Percentiles rank a stretch among this genome's conserved stretches.
Evolutionary conservation across 2,888 invertebrate genomes (phyloP).

Genomic region (Lottia gigantea): DNA sequence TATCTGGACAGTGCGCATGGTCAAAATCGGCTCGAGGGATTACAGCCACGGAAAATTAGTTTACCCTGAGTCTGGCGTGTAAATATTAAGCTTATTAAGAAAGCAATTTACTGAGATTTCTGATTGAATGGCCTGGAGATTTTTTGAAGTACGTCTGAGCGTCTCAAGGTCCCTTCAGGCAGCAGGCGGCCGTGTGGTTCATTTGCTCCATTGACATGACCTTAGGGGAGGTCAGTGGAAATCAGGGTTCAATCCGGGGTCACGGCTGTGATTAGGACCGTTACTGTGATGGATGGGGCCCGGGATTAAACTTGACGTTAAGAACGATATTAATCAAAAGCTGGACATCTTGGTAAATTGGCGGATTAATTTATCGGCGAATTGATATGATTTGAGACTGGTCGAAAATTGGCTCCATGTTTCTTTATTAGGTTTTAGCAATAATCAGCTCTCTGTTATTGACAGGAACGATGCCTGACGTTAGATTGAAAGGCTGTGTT

Average conservation of each 20-base stretch:
- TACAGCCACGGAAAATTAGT: too few relatives aligned
- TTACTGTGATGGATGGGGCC: neutral
- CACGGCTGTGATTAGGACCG: neutral
- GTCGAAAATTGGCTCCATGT: too few relatives aligned
- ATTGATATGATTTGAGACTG: too few relatives aligned
- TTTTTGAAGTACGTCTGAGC: neutral
- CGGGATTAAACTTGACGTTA: neutral
- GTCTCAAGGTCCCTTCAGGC: neutral
- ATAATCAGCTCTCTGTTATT: neutral
- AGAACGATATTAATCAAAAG: neutral
- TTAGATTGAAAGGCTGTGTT: neutral
- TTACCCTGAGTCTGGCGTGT: too few relatives aligned
- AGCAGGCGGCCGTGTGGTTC: neutral
- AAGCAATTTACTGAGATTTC: too few relatives aligned
- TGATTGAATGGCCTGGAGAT: neutral
- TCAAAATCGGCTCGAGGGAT: too few relatives aligned
- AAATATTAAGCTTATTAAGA: too few relatives aligned
- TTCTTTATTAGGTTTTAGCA: neutral
- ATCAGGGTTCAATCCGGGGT: neutral
- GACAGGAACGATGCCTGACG: neutral
- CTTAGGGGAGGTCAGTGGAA: conserved; percentile 3
- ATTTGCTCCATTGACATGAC: neutral
- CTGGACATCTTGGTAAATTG: too few relatives aligned
- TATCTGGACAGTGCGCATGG: too few relatives aligned
- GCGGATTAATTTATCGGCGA: too few relatives aligned